A percentile compares a stretch with the other conserved stretches of the same genome.
These are phyloP conservation scores for Cheilinus undulatus DNA, from an alignment of 2,113 vertebrate genomes.

Conservation along the genomic window DNA sequence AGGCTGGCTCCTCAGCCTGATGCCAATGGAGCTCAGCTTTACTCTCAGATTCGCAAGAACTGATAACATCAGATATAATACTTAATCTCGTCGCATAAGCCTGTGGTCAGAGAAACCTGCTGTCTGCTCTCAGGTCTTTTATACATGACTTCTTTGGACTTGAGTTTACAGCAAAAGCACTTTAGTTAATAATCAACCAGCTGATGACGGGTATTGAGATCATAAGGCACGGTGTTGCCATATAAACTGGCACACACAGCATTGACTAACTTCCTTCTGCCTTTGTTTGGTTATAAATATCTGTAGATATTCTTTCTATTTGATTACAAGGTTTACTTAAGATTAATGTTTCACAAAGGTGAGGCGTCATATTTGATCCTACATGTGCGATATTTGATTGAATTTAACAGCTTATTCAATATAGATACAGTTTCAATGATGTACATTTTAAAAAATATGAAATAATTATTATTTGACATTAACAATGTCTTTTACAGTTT, in stretches of 20 bases:
- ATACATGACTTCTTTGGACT: background rate
- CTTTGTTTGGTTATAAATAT: background rate
- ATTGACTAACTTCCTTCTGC: background rate
- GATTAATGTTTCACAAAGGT: background rate
- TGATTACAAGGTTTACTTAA: conserved; percentile 4
- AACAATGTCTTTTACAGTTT: background rate
- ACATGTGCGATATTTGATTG: background rate
- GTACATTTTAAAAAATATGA: background rate
- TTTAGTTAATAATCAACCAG: conserved; percentile 53
- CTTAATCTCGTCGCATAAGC: background rate
- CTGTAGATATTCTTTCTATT: background rate
- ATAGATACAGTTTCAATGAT: background rate
- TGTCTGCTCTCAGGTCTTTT: background rate
- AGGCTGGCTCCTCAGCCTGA: background rate
- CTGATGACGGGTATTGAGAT: background rate
- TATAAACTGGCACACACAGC: background rate
- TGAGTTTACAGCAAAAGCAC: conserved; percentile 22
- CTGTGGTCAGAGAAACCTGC: background rate
- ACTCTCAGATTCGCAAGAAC: background rate
- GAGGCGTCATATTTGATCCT: background rate
- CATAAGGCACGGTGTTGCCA: background rate
- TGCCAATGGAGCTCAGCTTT: accelerated
- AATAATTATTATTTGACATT: background rate
- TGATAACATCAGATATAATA: background rate
- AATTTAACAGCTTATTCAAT: background rate